Evolutionary conservation across 2,113 vertebrate genomes (phyloP), one percentile per base, ranked within the genome.

Genomic region (Ageneiosus marmoratus): DNA sequence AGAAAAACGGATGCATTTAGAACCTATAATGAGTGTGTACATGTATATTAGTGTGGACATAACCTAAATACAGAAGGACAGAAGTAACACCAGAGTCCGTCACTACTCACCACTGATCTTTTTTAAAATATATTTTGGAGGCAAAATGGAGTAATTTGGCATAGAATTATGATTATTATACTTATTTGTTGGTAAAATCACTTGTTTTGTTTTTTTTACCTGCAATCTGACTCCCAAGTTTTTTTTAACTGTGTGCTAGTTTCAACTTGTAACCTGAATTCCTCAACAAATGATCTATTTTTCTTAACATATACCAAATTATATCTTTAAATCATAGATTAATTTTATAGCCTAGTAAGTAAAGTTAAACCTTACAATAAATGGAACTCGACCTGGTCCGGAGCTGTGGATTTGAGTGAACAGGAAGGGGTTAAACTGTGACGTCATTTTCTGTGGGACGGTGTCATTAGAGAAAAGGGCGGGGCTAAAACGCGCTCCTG

Each of bases 341-440:
- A 20, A 67, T 27, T 72, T 48, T 48, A 76, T 37, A 53, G 37
- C 9, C 10, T 11, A 37, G 48, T 53, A 53, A 32, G 10, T 20
- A 13, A 73, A 73, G 24, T 37, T 60, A 44, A 74, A 79, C 34
- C 70, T 34, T 34, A 10, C 5, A 32, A 27, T 22, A 22, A 55
- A 12, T 37, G 4, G n/a, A 22, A 34, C 63, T 60, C 41, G n/a
- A n/a, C n/a, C n/a, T n/a, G n/a, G 10, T 20, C 29, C 4, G 62
- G 18, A 12, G 7, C 9, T 62, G 53, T 20, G 20, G 15, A 29
- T 32, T 75, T 53, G 27, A 53, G 37, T 81, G 89, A 91, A 37
- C 81, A 83, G 16, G 92, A 87, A 92, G 50, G 93, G 91, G 94
- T 94, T 94, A 95, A 94, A 32, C 74, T 80, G 87, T 92, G 90